Evolutionary conservation across 2,888 invertebrate genomes (phyloP), one percentile per base, ranked within the genome.

Genomic region (Cenopis cana): DNA sequence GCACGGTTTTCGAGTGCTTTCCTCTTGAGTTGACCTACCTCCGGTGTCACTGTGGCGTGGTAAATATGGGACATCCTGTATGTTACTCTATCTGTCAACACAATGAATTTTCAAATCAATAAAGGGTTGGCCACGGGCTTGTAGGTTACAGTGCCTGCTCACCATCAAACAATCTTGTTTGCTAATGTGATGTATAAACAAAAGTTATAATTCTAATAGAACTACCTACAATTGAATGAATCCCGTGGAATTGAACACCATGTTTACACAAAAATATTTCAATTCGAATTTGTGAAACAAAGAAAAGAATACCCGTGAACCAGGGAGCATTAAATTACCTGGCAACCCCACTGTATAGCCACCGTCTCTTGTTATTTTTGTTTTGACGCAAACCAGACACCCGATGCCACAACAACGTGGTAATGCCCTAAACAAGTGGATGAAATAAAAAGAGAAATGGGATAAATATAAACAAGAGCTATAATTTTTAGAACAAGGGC

Each of bases 341-440:
- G 20, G 61, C 68, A 55, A 54, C 55, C 49, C 56, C 62, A 49
- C 38, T 36, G 18, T 18, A 18, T 49, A 33, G 33, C 33, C 33
- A 49, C 46, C 38, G 60, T 60, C 60, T 29, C 52, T 65, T 70
- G 65, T 70, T 70, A 70, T 70, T 70, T 70, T 60, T 9, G 70
- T 70, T n/a, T 59, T 54, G 70, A 70, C 70, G 65, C 46, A 20
- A 65, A 46, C 52, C 70, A 70, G 70, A 57, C n/a, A n/a, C n/a
- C 52, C 18, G 46, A 57, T 64, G 29, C 18, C 20, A 29, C 29
- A 61, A 50, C 29, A 18, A 50, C 18, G 33, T 9, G 18, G 50
- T 64, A 52, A 52, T 36, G 18, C 20, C 33, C 62, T 52, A 64
- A 54, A 68, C 60, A 59, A 24, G 50, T 56, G 49, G 49, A 68